Evolutionary conservation across 2,113 vertebrate species (phyloP).

Genomic region (Dipodomys merriami): DNA sequence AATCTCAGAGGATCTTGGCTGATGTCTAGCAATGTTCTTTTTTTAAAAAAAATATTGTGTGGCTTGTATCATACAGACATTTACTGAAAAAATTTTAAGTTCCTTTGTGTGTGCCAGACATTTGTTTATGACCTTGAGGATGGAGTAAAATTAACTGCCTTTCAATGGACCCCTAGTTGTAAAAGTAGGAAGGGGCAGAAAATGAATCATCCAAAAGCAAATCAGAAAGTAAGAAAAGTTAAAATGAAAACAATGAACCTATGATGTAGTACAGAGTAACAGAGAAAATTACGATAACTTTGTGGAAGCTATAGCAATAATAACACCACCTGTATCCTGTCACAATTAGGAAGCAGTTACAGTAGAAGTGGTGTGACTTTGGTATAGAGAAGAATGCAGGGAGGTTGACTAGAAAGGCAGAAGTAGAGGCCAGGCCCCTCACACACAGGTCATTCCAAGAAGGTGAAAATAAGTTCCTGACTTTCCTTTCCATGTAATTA

Average conservation of each 20-base stretch:
- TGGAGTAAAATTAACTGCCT: neutral
- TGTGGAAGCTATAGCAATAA: neutral
- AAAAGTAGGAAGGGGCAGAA: neutral
- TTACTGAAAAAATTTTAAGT: neutral
- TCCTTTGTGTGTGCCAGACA: neutral
- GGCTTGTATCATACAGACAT: neutral
- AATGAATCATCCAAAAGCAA: too few relatives aligned
- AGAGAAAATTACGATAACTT: neutral
- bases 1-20: neutral
- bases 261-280: neutral
- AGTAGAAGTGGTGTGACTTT: neutral
- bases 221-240: neutral
- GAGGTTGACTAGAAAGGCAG: accelerated
- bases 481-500: too few relatives aligned
- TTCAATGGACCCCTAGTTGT: neutral
- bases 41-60: neutral
- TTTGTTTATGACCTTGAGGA: neutral
- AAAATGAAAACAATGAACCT: neutral
- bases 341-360: neutral
- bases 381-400: neutral
- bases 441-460: too few relatives aligned
- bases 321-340: neutral
- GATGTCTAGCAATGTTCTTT: neutral
- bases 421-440: too few relatives aligned
- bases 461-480: too few relatives aligned